A percentile compares a stretch with the other conserved stretches of the same genome.
Conservation (phyloP, 1,140 invertebrate genomes). For the Lepidurus couesii region DNA sequence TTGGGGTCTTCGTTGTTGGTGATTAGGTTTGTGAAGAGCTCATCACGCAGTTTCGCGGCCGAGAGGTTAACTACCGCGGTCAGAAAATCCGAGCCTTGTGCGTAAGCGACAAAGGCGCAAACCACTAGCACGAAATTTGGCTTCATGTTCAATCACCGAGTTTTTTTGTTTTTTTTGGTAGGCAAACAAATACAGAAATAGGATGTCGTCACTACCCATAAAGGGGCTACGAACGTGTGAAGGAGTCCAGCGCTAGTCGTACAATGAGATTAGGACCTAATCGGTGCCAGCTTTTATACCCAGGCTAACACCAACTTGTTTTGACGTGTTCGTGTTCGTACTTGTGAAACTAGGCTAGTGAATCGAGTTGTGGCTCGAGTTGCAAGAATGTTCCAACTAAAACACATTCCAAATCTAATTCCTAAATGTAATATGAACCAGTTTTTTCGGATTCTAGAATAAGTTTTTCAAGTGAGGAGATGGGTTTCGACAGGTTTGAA, state of each 20-base stretch:
- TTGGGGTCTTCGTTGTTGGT: neutral
- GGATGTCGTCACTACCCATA: no score
- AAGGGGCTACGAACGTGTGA: neutral
- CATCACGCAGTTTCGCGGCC: neutral
- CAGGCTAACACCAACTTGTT: neutral
- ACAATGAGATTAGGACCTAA: neutral
- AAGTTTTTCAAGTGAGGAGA: no score
- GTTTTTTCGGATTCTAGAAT: no score
- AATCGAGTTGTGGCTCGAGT: no score
- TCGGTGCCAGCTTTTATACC: constrained; percentile 6
- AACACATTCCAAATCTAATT: no score
- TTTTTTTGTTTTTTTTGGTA: no score
- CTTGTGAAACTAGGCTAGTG: neutral
- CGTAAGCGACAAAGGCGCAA: neutral
- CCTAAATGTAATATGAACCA: no score
- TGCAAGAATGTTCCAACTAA: no score
- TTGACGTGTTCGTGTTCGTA: neutral
- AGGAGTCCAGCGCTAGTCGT: neutral
- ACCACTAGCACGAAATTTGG: neutral
- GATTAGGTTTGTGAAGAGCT: neutral
- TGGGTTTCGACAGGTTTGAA: no score
- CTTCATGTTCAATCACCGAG: neutral
- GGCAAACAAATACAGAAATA: no score
- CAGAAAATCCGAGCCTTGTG: neutral
- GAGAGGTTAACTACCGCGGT: neutral